These are phyloP conservation scores for Sericinus montela DNA, from an alignment of 2,888 invertebrate species.

Conservation along the genomic window DNA sequence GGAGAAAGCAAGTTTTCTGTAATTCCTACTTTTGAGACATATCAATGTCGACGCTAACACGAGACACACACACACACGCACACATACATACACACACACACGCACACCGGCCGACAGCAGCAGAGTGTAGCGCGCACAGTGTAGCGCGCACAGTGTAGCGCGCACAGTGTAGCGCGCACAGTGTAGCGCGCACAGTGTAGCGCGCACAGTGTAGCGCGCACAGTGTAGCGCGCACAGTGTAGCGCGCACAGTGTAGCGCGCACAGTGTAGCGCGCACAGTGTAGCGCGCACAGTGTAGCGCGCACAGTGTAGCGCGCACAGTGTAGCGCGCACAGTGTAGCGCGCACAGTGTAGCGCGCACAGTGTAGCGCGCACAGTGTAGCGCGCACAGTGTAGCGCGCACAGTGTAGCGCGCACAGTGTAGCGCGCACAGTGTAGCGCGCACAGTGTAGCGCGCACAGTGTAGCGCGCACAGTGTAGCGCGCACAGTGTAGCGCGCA, in stretches of 20 bases:
- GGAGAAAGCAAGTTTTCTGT: too few species aligned
- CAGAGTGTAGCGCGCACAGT: too few species aligned
- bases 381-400: constrained; percentile 86
- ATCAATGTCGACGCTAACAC: too few species aligned
- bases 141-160: constrained; percentile 82
- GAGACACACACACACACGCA: not conserved
- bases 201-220: constrained; percentile 83
- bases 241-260: constrained; percentile 81
- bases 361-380: constrained; percentile 82
- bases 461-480: constrained; percentile 82
- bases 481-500: constrained; percentile 85
- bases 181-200: constrained; percentile 88
- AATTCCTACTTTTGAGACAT: too few species aligned
- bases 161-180: constrained; percentile 79
- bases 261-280: constrained; percentile 81
- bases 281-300: constrained; percentile 86
- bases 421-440: constrained; percentile 80
- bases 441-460: constrained; percentile 81
- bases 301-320: constrained; percentile 87
- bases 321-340: constrained; percentile 80
- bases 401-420: constrained; percentile 86
- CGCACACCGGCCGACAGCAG: too few species aligned
- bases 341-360: constrained; percentile 81
- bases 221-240: constrained; percentile 84
- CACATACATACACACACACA: not conserved